Conservation (phyloP, 2,113 vertebrate species). For the Hepsetus odoe region DNA sequence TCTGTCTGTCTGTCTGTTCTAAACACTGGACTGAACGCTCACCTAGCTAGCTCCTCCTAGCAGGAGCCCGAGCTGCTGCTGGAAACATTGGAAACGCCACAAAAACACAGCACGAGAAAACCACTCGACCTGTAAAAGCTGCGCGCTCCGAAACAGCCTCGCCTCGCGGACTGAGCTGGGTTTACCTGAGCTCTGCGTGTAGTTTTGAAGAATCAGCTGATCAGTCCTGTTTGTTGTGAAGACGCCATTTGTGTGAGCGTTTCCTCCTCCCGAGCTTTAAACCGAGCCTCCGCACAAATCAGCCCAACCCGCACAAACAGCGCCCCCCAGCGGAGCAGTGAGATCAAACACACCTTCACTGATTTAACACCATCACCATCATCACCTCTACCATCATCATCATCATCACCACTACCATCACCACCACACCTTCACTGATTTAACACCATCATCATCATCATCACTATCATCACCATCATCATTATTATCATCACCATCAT, state of each 20-base stretch:
- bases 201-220: slow-evolving; percentile 69
- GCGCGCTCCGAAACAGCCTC: not conserved
- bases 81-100: not conserved
- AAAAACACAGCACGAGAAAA: not conserved
- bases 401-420: no score
- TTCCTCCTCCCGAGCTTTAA: slow-evolving; percentile 55
- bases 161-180: not conserved
- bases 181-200: slow-evolving; percentile 61
- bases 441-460: no score
- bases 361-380: no score
- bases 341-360: no score
- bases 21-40: no score
- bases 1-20: no score
- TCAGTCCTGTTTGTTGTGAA: slow-evolving; percentile 57
- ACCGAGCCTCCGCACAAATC: not conserved
- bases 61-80: not conserved
- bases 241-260: slow-evolving; percentile 75
- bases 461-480: no score
- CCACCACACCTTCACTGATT: no score
- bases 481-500: no score
- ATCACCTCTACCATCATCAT: no score
- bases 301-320: slow-evolving; percentile 2
- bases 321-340: slow-evolving; percentile 60
- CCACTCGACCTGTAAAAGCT: not conserved
- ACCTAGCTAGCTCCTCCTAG: not conserved